These are phyloP conservation scores for Anoplophora glabripennis DNA, from an alignment of 1,140 invertebrate genomes.

Conservation along the genomic window DNA sequence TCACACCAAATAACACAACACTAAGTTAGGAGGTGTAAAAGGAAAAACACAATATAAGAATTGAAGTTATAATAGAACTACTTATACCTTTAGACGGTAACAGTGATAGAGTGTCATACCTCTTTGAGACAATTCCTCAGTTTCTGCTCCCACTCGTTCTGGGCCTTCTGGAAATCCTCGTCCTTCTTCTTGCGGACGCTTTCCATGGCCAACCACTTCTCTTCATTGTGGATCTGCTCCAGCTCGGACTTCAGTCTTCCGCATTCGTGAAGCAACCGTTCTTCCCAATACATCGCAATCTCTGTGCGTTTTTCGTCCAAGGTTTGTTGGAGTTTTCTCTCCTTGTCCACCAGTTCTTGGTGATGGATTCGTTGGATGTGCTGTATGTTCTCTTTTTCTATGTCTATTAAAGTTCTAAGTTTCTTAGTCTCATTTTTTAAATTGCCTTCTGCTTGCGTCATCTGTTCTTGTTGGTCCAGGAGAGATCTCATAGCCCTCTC, in stretches of 20 bases:
- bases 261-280: slow-evolving; percentile 52
- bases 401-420: slow-evolving; percentile 51
- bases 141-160: slow-evolving; percentile 55
- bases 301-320: slow-evolving; percentile 58
- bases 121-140: slow-evolving; percentile 55
- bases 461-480: slow-evolving; percentile 56
- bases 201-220: slow-evolving; percentile 57
- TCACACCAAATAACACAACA: too few relatives aligned
- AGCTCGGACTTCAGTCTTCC: slow-evolving; percentile 59
- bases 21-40: too few relatives aligned
- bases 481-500: slow-evolving; percentile 56
- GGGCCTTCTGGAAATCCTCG: slow-evolving; percentile 52
- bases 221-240: slow-evolving; percentile 58
- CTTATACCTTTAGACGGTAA: too few relatives aligned
- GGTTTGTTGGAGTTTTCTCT: slow-evolving; percentile 52
- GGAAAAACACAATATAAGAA: too few relatives aligned
- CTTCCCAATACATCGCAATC: slow-evolving; percentile 56
- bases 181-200: slow-evolving; percentile 52
- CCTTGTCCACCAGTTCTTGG: slow-evolving; percentile 55
- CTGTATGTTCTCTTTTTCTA: slow-evolving; percentile 52
- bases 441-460: slow-evolving; percentile 55
- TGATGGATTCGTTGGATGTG: slow-evolving; percentile 47
- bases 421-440: slow-evolving; percentile 57
- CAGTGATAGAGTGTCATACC: too few relatives aligned
- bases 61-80: too few relatives aligned